Evolutionary conservation across 2,113 vertebrate species (phyloP).

Genomic region (Mystacornis crossleyi): DNA sequence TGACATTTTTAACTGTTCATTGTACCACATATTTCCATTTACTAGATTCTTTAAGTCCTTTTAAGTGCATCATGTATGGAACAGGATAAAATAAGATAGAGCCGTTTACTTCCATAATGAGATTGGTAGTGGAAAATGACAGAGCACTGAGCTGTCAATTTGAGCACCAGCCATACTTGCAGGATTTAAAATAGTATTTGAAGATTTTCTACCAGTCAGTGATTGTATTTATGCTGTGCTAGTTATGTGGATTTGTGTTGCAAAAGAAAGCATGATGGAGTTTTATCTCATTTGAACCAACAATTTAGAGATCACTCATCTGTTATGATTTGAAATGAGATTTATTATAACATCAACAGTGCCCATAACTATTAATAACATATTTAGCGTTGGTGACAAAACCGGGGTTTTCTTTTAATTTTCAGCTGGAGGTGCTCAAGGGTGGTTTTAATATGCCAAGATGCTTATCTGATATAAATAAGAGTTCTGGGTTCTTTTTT

Average conservation of each 20-base stretch:
- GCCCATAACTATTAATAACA: neutral
- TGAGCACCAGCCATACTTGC: conserved; percentile 20
- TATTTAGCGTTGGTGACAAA: neutral
- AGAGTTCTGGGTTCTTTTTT: neutral
- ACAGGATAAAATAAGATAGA: conserved; percentile 37
- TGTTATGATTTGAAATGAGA: conserved; percentile 32
- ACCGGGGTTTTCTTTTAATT: neutral
- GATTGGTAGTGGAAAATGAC: conserved; percentile 11
- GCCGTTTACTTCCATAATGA: conserved; percentile 16
- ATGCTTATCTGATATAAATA: neutral
- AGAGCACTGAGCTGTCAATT: conserved; percentile 49
- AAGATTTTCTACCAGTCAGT: conserved; percentile 35
- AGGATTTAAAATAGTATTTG: conserved; percentile 52
- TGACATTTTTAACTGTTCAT: conserved; percentile 64
- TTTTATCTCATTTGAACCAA: conserved; percentile 22
- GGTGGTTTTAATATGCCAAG: neutral
- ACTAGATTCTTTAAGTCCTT: conserved; percentile 40
- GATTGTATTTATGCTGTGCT: conserved; percentile 28
- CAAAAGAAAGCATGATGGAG: neutral
- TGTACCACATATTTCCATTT: conserved; percentile 67
- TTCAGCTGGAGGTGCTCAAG: neutral
- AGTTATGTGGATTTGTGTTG: conserved; percentile 40
- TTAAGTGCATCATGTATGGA: conserved; percentile 45
- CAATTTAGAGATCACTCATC: conserved; percentile 32
- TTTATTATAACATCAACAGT: neutral